These are phyloP conservation scores for Paramormyrops hopkinsi DNA, from an alignment of 2,797 vertebrate genomes.

Conservation along the genomic window DNA sequence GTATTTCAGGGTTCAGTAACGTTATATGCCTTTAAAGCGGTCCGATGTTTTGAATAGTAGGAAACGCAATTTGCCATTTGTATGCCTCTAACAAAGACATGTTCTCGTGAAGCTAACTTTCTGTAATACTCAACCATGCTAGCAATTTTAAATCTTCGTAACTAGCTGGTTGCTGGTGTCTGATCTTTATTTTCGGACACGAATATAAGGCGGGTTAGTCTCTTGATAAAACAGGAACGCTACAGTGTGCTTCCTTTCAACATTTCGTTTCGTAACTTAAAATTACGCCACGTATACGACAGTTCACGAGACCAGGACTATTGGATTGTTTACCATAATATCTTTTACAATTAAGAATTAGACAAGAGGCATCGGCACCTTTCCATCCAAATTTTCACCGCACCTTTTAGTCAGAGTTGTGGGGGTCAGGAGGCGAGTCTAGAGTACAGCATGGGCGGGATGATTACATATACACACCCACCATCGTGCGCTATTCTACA, in stretches of 20 bases:
- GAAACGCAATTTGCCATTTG: background rate
- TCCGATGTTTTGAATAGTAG: background rate
- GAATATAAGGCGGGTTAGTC: background rate
- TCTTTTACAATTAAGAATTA: background rate
- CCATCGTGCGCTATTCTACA: background rate
- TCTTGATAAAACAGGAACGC: background rate
- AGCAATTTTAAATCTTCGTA: background rate
- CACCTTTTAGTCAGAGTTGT: background rate
- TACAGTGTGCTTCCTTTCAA: background rate
- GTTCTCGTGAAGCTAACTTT: background rate
- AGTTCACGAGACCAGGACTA: background rate
- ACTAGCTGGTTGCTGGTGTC: background rate
- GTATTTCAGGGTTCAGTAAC: background rate
- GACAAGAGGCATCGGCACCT: background rate
- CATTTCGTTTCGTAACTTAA: background rate
- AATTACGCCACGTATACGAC: background rate
- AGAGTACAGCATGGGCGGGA: background rate
- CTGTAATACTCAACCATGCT: background rate
- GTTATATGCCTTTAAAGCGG: background rate
- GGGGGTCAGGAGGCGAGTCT: background rate
- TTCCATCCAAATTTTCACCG: background rate
- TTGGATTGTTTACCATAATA: background rate
- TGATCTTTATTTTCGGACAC: background rate
- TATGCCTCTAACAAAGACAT: background rate
- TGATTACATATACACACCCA: background rate